Base-by-base conservation (phyloP, 2,797 vertebrate genomes). In the Fistularia tabacaria region DNA sequence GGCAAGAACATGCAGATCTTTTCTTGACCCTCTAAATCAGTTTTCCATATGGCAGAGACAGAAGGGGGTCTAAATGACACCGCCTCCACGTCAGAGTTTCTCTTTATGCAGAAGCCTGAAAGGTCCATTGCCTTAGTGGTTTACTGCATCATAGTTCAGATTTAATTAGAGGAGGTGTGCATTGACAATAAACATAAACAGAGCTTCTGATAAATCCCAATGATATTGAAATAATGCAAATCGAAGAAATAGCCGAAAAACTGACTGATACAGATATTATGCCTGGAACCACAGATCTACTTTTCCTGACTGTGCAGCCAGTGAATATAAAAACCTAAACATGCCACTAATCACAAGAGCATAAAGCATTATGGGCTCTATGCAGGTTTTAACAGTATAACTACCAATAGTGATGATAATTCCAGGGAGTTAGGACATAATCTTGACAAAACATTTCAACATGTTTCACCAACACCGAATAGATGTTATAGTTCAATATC, bases 41-140 rank as follows among this genome's bases (percentile, higher is more conserved):
- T 84, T 88, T 90, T 86, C 88, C 88, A 89, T 87, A 82, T 88
- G 88, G 79, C 47, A 12, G 59, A 71, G 59, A 45, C 66, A 75
- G 73, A 68, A 62, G 79, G 72, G 64, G 62, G 62, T 63, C 73
- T 66, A 62, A 69, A 73, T 46, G 57, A 81, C 69, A 67, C 68
- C 59, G 41, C 75, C 52, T 13, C 57, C 13, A 12, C n/a, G n/a
- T 13, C 43, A 1, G 43, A 13, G 12, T 14, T 72, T 68, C 78
- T n/a, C n/a, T n/a, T n/a, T 60, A 72, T 51, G 66, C 58, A 69
- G 63, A 74, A 66, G 69, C 40, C 36, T 13, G 63, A 71, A 63
- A 43, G 43, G 54, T 71, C 58, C 37, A 40, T 13, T 56, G 62
- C 38, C 38, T 66, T n/a, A 48, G 50, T 8, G 3, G 37, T n/a